Evolutionary conservation across 23 tunicate genomes (phyloP).

Genomic region (Diplosoma virens): DNA sequence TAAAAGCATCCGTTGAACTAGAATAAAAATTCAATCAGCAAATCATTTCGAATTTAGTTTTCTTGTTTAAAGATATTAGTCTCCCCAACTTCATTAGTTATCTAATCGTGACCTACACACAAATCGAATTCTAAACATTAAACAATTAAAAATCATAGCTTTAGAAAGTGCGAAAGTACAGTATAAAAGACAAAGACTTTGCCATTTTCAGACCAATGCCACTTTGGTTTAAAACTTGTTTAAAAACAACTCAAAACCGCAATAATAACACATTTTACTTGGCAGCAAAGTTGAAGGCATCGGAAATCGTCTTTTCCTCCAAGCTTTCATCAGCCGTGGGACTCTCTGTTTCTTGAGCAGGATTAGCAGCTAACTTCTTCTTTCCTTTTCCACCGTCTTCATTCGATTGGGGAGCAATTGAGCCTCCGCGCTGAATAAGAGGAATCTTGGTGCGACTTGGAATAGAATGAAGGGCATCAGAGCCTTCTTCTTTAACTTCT

Average conservation of each 20-base stretch:
- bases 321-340: conserved; percentile 52
- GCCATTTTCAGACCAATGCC: too few species aligned
- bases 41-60: too few species aligned
- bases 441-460: conserved; percentile 76
- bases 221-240: too few species aligned
- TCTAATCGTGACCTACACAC: too few species aligned
- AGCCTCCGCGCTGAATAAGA: conserved; percentile 65
- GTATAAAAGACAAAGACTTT: too few species aligned
- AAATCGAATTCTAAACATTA: too few species aligned
- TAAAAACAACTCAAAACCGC: too few species aligned
- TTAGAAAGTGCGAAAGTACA: too few species aligned
- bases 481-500: conserved; percentile 2
- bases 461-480: neutral
- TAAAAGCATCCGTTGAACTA: too few species aligned
- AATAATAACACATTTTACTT: neutral
- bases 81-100: neutral
- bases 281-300: conserved; percentile 58
- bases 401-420: conserved; percentile 30
- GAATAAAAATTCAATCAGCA: too few species aligned
- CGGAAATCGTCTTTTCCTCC: conserved; percentile 79
- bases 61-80: neutral
- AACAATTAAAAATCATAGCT: too few species aligned
- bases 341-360: conserved; percentile 52
- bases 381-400: conserved; percentile 75
- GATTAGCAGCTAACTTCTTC: conserved; percentile 49